A percentile compares a stretch with the other conserved stretches of the same genome.
Conservation (phyloP, 2,888 invertebrate genomes). For the Drosophila mayaguana region DNA sequence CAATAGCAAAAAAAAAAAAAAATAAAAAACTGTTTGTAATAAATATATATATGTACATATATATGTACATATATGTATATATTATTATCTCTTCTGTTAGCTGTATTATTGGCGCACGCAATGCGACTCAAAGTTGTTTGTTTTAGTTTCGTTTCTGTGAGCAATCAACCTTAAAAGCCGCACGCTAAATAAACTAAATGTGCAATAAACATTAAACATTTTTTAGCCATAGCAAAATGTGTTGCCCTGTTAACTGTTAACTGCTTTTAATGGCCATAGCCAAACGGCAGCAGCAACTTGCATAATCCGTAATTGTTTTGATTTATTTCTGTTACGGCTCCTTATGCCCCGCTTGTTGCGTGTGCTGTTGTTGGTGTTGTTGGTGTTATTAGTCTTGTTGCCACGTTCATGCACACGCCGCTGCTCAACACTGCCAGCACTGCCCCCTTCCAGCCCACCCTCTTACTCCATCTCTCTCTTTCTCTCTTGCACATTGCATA, state of each 20-base stretch:
- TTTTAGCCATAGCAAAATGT: constrained; percentile 47
- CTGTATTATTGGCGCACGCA: constrained; percentile 41
- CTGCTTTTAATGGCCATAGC: constrained; percentile 52
- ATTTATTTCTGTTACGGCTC: constrained; percentile 64
- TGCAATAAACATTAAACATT: constrained; percentile 31
- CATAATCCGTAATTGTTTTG: constrained; percentile 77
- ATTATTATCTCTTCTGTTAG: constrained; percentile 12
- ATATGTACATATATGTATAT: not conserved
- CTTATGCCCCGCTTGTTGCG: constrained; percentile 43
- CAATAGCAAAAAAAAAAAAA: constrained; percentile 13
- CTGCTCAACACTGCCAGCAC: constrained; percentile 36
- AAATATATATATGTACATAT: not conserved
- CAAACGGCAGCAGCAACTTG: constrained; percentile 56
- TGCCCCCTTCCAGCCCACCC: not conserved
- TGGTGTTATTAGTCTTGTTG: constrained; percentile 15
- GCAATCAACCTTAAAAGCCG: constrained; percentile 49
- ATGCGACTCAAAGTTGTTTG: constrained; percentile 23
- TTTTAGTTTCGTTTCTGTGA: constrained; percentile 10
- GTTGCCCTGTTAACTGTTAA: constrained; percentile 52
- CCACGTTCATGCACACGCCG: constrained; percentile 36
- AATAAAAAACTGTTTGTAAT: not conserved
- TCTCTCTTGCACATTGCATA: constrained; percentile 53
- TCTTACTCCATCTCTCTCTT: constrained; percentile 3
- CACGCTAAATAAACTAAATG: constrained; percentile 48
- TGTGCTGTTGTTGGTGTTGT: constrained; percentile 8